Conservation (phyloP, 2,797 vertebrate species). For the Syncerus caffer region DNA sequence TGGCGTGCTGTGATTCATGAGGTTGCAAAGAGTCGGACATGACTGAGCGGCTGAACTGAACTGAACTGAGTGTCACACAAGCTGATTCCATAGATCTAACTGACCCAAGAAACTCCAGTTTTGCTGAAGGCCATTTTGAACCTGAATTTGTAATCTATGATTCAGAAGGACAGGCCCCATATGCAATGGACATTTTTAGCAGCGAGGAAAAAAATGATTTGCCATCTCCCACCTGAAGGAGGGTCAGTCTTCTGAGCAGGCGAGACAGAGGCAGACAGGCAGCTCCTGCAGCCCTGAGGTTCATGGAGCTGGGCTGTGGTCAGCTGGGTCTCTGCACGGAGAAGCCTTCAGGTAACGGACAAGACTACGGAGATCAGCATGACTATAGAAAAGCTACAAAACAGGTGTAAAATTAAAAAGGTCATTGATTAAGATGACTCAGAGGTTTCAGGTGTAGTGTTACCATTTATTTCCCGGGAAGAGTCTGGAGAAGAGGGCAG, state of each 20-base stretch:
- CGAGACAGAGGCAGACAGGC: not conserved
- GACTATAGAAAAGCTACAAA: not conserved
- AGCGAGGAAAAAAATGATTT: not conserved
- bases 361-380: not conserved
- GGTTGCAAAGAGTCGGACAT: too few species aligned
- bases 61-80: not conserved
- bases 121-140: not conserved
- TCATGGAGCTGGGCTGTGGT: not conserved
- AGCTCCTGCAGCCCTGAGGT: not conserved
- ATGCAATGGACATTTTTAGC: not conserved
- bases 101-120: not conserved
- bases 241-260: not conserved
- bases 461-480: not conserved
- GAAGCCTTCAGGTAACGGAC: not conserved
- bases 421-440: not conserved
- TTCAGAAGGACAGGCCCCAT: not conserved
- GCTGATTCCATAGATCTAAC: not conserved
- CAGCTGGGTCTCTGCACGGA: not conserved
- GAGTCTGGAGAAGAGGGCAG: not conserved
- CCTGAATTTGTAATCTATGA: not conserved
- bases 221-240: not conserved
- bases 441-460: not conserved
- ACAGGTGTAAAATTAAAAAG: not conserved
- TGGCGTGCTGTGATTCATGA: too few species aligned
- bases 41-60: too few species aligned